A percentile compares a stretch with the other conserved stretches of the same genome.
phyloP scores from a whole-genome alignment of 2,888 invertebrate genomes.

The Cephus pulcher region DNA sequence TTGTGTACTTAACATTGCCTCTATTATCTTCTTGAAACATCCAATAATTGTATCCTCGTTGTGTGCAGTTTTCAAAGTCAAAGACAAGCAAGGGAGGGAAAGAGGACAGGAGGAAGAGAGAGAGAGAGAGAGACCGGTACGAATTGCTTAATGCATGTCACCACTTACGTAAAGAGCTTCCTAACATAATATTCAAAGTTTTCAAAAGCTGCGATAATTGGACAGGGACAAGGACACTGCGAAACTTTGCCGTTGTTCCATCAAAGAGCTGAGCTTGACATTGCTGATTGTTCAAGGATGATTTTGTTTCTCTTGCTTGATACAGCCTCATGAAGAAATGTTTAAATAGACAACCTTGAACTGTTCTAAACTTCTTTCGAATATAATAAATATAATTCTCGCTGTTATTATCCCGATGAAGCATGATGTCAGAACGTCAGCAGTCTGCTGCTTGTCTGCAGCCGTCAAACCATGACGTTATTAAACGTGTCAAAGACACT shows the following conservation, averaged over 20 bases:
- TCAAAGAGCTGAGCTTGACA: background rate
- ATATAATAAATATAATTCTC: background rate
- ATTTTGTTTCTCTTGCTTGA: background rate
- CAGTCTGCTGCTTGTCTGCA: background rate
- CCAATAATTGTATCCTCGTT: background rate
- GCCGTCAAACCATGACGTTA: background rate
- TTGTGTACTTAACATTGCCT: background rate
- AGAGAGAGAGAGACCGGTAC: conserved; percentile 8
- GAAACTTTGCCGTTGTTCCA: background rate
- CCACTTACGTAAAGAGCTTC: background rate
- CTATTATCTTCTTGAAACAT: background rate
- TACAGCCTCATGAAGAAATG: background rate
- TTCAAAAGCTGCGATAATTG: background rate
- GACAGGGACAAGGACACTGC: background rate
- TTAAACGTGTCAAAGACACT: background rate
- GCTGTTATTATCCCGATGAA: background rate
- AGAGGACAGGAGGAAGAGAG: conserved; percentile 14
- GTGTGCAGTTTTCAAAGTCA: conserved; percentile 8
- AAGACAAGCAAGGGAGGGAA: background rate
- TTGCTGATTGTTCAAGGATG: background rate
- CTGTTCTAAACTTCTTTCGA: background rate
- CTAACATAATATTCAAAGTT: background rate
- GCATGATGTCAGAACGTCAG: background rate
- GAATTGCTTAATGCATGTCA: background rate
- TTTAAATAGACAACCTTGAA: background rate